Percentiles rank a stretch among this genome's conserved stretches.
Conservation (phyloP, 2,113 vertebrate genomes). For the Gopherus flavomarginatus region DNA sequence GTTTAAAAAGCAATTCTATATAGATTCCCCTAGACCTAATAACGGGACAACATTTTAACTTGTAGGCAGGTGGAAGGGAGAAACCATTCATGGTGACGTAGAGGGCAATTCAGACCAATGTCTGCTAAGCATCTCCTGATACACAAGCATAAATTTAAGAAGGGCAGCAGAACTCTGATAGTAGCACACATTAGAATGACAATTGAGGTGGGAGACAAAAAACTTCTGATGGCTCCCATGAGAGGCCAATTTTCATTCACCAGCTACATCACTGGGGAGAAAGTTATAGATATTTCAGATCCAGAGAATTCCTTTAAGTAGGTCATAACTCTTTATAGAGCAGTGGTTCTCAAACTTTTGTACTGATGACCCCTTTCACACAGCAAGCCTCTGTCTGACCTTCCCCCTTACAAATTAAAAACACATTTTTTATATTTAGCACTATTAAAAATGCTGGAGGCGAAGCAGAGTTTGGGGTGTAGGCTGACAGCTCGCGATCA, state of each 20-base stretch:
- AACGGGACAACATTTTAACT: background rate
- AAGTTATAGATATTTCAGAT: background rate
- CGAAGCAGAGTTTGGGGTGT: too few relatives aligned
- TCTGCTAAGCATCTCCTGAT: background rate
- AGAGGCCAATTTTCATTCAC: background rate
- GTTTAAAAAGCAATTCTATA: constrained; percentile 62
- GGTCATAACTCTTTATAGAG: background rate
- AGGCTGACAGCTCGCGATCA: too few relatives aligned
- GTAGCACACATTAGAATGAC: background rate
- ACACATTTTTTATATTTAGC: too few relatives aligned
- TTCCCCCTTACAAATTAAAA: too few relatives aligned
- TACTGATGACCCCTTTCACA: too few relatives aligned
- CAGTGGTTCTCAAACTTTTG: too few relatives aligned
- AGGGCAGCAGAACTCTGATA: background rate
- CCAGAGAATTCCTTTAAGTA: background rate
- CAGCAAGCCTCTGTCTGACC: too few relatives aligned
- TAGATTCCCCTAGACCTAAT: constrained; percentile 19
- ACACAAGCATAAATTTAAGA: background rate
- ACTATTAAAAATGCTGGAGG: too few relatives aligned
- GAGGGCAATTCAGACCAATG: background rate
- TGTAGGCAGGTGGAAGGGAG: background rate
- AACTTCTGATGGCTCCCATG: background rate
- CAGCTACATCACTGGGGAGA: background rate
- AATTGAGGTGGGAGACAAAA: background rate
- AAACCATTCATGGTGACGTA: background rate